Conservation (phyloP, 2,888 invertebrate genomes). For the Drosophila paracracens region DNA sequence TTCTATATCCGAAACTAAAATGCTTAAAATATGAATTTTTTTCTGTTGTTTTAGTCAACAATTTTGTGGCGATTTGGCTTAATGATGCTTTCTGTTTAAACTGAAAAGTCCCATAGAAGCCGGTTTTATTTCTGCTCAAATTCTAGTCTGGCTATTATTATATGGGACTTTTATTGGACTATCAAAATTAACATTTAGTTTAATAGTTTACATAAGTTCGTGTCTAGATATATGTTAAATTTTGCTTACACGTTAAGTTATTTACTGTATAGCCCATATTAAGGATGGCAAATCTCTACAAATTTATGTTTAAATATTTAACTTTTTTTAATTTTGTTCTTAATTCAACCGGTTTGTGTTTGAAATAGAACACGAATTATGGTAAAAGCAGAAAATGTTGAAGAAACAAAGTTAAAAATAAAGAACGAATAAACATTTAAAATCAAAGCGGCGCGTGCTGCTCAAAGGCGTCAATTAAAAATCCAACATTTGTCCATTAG, state of each 20-base stretch:
- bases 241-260: conserved; percentile 25
- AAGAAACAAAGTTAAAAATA: conserved; percentile 19
- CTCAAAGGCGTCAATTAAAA: conserved; percentile 73
- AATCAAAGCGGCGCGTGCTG: conserved; percentile 69
- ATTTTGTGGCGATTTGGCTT: conserved; percentile 36
- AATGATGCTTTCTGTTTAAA: conserved; percentile 41
- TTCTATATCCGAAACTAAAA: conserved; percentile 43
- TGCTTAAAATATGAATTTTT: conserved; percentile 51
- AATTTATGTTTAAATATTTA: conserved; percentile 22
- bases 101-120: conserved; percentile 28
- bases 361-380: conserved; percentile 51
- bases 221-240: conserved; percentile 26
- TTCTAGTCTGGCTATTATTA: conserved; percentile 37
- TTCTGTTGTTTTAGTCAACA: conserved; percentile 42
- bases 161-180: conserved; percentile 34
- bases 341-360: conserved; percentile 58
- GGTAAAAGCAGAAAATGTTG: conserved; percentile 14
- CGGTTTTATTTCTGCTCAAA: conserved; percentile 56
- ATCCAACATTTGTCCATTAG: conserved; percentile 60
- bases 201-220: conserved; percentile 46
- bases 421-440: conserved; percentile 40
- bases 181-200: conserved; percentile 40
- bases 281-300: conserved; percentile 15
- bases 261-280: conserved; percentile 35
- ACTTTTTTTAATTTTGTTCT: conserved; percentile 40